phyloP scores from a whole-genome alignment of 2,113 vertebrate species.

The Hemibagrus wyckioides region DNA sequence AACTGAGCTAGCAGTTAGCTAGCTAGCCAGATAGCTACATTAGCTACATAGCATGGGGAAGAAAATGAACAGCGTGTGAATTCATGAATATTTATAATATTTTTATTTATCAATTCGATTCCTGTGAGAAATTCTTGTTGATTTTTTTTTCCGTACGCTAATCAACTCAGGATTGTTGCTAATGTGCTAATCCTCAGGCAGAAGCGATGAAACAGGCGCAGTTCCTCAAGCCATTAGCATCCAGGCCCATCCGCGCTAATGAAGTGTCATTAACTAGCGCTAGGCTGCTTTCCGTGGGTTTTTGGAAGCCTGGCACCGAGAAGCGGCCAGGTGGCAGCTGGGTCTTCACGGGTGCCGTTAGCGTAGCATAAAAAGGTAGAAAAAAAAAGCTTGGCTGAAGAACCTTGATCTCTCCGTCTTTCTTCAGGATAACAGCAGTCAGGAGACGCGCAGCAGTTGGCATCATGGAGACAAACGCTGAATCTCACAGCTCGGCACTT shows the following conservation, averaged over 20 bases:
- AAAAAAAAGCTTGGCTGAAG: constrained; percentile 36
- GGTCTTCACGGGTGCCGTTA: constrained; percentile 46
- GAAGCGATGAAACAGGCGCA: background rate
- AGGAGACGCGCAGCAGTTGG: constrained; percentile 39
- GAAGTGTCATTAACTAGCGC: constrained; percentile 48
- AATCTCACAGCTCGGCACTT: constrained; percentile 15
- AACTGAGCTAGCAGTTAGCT: background rate
- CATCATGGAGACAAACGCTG: background rate
- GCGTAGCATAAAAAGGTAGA: constrained; percentile 33
- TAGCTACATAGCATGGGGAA: background rate
- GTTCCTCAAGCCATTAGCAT: constrained; percentile 34
- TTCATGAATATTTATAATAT: background rate
- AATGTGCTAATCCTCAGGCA: background rate
- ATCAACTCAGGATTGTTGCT: background rate
- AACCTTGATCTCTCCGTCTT: constrained; percentile 9
- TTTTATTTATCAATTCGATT: too few species aligned
- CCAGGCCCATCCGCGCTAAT: constrained; percentile 32
- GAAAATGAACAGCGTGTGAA: background rate
- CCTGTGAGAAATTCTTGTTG: background rate
- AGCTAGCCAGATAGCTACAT: background rate
- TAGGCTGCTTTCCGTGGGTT: constrained; percentile 30
- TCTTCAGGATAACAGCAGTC: constrained; percentile 34
- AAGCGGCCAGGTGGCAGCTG: constrained; percentile 54
- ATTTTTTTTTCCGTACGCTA: background rate
- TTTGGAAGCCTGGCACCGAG: constrained; percentile 49